phyloP scores from a whole-genome alignment of 2,888 invertebrate species.

The Leucania comma region DNA sequence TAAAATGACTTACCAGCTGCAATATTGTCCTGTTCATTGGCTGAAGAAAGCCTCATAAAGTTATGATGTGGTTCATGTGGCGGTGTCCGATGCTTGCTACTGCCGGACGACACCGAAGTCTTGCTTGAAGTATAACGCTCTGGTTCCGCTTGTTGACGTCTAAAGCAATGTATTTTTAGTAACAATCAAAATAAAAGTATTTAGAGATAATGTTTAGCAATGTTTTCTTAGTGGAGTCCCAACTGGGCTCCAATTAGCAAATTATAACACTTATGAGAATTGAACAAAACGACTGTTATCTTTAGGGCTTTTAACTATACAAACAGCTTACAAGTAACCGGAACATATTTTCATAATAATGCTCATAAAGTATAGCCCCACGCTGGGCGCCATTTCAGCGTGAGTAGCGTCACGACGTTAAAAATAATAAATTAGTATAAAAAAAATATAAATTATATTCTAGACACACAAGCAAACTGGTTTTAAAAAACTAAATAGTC shows the following conservation, averaged over 20 bases:
- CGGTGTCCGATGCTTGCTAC: conserved; percentile 81
- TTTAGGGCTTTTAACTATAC: not conserved
- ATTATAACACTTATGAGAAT: not conserved
- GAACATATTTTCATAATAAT: no score
- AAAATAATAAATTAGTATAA: not conserved
- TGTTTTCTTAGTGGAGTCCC: not conserved
- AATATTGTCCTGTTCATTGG: conserved; percentile 85
- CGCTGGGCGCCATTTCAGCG: conserved; percentile 22
- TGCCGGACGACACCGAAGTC: conserved; percentile 82
- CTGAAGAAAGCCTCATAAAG: conserved; percentile 83
- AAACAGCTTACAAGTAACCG: not conserved
- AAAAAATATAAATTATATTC: not conserved
- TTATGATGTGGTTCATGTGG: conserved; percentile 80
- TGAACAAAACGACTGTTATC: not conserved
- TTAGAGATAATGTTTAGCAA: not conserved
- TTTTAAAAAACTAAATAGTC: not conserved
- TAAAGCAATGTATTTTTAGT: conserved; percentile 48
- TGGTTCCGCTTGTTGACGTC: conserved; percentile 88
- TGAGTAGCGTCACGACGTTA: no score
- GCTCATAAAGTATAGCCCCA: not conserved
- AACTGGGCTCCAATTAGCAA: conserved; percentile 23
- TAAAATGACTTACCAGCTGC: conserved; percentile 77
- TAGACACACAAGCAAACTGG: not conserved
- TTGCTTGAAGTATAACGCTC: conserved; percentile 86
- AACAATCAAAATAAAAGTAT: no score